A percentile compares a stretch with the other conserved stretches of the same genome.
Evolutionary conservation across 1,140 invertebrate species (phyloP).

Genomic region (Brachystomella parvula): DNA sequence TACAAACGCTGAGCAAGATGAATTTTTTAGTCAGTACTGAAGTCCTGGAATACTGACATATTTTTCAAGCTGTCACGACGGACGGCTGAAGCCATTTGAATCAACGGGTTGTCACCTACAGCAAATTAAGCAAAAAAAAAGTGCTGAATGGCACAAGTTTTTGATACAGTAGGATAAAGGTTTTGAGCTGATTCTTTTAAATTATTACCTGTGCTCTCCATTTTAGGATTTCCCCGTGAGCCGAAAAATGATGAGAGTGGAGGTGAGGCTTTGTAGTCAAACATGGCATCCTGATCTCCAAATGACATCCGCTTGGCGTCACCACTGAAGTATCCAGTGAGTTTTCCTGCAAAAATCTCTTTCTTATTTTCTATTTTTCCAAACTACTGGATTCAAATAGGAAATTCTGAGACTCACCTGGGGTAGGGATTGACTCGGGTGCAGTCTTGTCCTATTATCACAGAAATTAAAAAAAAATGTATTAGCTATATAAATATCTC

Average conservation of each 20-base stretch:
- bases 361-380: background rate
- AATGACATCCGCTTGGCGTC: slow-evolving; percentile 6
- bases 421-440: background rate
- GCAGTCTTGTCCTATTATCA: background rate
- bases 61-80: background rate
- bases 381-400: background rate
- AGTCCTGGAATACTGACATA: background rate
- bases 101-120: slow-evolving; percentile 2
- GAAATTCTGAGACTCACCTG: background rate
- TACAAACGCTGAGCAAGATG: too few relatives aligned
- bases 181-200: too few relatives aligned
- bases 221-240: background rate
- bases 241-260: background rate
- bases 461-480: too few relatives aligned
- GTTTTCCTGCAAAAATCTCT: background rate
- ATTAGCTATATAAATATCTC: too few relatives aligned
- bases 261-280: background rate
- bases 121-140: too few relatives aligned
- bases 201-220: too few relatives aligned
- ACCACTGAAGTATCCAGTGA: background rate
- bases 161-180: too few relatives aligned
- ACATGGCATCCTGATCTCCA: background rate
- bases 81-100: background rate
- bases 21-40: slow-evolving; percentile 1
- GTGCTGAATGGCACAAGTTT: too few relatives aligned